phyloP scores from a whole-genome alignment of 2,888 invertebrate species.

The Eupithecia insigniata region DNA sequence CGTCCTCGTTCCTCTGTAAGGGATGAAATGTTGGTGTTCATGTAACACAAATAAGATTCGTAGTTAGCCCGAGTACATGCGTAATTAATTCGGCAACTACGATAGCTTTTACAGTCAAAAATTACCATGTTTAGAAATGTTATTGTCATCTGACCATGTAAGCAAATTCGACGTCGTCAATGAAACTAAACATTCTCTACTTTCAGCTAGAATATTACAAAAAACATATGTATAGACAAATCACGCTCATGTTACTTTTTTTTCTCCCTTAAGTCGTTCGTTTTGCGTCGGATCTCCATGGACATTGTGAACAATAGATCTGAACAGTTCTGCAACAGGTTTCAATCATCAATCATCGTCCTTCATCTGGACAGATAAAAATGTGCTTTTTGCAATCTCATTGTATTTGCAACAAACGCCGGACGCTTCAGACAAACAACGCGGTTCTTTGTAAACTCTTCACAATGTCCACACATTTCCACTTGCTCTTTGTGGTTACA shows the following conservation, averaged over 20 bases:
- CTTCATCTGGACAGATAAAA: not conserved
- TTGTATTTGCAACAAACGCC: not conserved
- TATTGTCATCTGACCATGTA: not conserved
- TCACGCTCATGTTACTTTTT: not conserved
- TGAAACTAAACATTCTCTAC: not conserved
- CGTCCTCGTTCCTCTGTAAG: too few species aligned
- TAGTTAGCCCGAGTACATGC: too few species aligned
- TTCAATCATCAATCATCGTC: not conserved
- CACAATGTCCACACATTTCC: not conserved
- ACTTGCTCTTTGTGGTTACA: not conserved
- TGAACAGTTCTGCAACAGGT: not conserved
- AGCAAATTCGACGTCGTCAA: not conserved
- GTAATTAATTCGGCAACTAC: too few species aligned
- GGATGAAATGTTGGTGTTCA: too few species aligned
- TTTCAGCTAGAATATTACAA: not conserved
- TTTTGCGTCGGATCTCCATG: not conserved
- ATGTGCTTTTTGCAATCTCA: slow-evolving; percentile 1
- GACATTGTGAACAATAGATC: not conserved
- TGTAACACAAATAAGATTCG: too few species aligned
- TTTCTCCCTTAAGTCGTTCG: not conserved
- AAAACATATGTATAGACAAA: not conserved
- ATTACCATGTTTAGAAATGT: not conserved
- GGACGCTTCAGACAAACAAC: slow-evolving; percentile 1
- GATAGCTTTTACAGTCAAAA: too few species aligned
- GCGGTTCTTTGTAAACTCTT: not conserved